phyloP scores from a whole-genome alignment of 2,888 invertebrate species.

The Ecliptopera silaceata region DNA sequence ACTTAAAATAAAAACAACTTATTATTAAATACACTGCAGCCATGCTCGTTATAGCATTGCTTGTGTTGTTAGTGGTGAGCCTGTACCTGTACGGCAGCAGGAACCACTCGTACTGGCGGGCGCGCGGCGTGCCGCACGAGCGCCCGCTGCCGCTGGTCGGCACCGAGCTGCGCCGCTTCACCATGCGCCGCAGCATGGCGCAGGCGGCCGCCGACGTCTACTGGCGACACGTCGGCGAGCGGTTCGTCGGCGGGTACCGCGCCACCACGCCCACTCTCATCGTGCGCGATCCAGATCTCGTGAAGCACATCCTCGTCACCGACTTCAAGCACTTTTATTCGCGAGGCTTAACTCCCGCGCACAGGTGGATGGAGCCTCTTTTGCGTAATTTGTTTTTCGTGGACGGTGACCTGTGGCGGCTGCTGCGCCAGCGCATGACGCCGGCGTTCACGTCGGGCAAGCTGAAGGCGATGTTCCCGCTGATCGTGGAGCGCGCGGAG shows the following conservation, averaged over 20 bases:
- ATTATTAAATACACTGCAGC: too few species aligned
- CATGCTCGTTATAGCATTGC: slow-evolving; percentile 26
- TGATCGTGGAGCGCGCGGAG: slow-evolving; percentile 60
- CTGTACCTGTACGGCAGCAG: slow-evolving; percentile 53
- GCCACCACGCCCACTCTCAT: slow-evolving; percentile 50
- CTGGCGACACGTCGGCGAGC: slow-evolving; percentile 55
- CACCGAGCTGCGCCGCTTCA: slow-evolving; percentile 48
- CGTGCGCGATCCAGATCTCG: slow-evolving; percentile 58
- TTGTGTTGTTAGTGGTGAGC: slow-evolving; percentile 34
- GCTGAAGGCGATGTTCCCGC: slow-evolving; percentile 64
- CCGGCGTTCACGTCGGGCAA: slow-evolving; percentile 65
- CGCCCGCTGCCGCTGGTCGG: slow-evolving; percentile 58
- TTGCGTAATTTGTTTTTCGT: slow-evolving; percentile 60
- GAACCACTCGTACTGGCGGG: slow-evolving; percentile 54
- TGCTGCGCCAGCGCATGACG: slow-evolving; percentile 64
- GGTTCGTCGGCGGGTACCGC: slow-evolving; percentile 57
- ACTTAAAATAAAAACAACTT: too few species aligned
- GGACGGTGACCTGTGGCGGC: slow-evolving; percentile 63
- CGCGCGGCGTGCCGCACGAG: slow-evolving; percentile 55
- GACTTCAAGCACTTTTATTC: slow-evolving; percentile 59
- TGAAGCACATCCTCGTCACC: slow-evolving; percentile 52
- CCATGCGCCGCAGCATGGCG: slow-evolving; percentile 48
- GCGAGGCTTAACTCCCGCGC: slow-evolving; percentile 47
- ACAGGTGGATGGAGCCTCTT: slow-evolving; percentile 51
- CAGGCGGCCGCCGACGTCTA: slow-evolving; percentile 53